Base-by-base conservation (phyloP, 2,797 vertebrate genomes). In the Alca torda region DNA sequence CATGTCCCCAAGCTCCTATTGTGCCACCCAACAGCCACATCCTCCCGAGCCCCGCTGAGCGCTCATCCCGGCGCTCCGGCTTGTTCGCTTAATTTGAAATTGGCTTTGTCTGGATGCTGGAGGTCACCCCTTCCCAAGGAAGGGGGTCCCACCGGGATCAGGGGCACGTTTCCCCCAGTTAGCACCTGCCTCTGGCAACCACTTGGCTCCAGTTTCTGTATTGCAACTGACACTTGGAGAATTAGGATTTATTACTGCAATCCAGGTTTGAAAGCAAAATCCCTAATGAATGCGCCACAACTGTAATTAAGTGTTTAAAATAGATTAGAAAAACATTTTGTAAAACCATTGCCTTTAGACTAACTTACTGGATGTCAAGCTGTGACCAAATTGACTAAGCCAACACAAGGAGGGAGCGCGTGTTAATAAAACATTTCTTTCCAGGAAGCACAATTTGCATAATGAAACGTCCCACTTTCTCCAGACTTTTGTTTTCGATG, bases 341-440 rank as follows among this genome's bases (percentile, higher is more conserved):
- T 93, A 93, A 87, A 82, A 85, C 89, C 75, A 37, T 11, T 84
- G 92, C 79, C 93, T 95, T 94, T 93, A 88, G 95, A 96, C 60
- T 70, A 81, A 84, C 91, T 95, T 84, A 72, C 3, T 90, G 85
- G 87, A 51, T 93, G 89, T 96, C 96, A 96, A 89, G 95, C 97
- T 96, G 96, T 88, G 96, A 93, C 93, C 95, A 94, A 96, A 96
- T 95, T 95, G 93, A 90, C 94, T 90, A n/a, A 96, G 94, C 86
- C 95, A 86, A 83, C 88, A 54, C 84, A 37, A 81, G 94, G 63
- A 90, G 82, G 89, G 92, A 84, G 83, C 1, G 9, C 0, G 0
- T 75, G 91, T 93, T 96, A 95, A 95, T 93, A 81, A 96, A 96
- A 77, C 95, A 92, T 96, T 91, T 97, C 94, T 94, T 97, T 97